Evolutionary conservation across 1,140 invertebrate genomes (phyloP).

Genomic region (Psix sp.): DNA sequence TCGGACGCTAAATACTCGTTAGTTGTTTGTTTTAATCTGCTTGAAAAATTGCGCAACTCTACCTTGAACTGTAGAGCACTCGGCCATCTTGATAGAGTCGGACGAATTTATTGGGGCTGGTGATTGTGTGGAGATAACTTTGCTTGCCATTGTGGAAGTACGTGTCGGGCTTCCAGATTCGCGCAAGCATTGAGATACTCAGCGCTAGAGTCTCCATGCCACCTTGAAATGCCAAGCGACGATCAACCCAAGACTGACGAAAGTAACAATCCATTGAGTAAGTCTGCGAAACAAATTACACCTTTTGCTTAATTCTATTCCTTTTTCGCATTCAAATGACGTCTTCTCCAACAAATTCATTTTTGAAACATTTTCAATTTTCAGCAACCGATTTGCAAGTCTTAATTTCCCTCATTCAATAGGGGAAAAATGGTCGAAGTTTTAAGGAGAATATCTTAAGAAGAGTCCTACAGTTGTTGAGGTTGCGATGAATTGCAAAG

Average conservation of each 20-base stretch:
- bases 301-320: not conserved
- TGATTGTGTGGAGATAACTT: constrained; percentile 92
- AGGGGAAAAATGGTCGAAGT: no score
- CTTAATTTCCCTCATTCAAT: no score
- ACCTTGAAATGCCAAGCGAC: constrained; percentile 82
- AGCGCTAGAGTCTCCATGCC: constrained; percentile 82
- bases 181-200: constrained; percentile 85
- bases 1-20: no score
- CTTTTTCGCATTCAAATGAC: no score
- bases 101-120: constrained; percentile 93
- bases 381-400: no score
- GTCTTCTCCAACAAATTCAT: no score
- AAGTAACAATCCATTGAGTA: constrained; percentile 96
- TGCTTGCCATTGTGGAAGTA: constrained; percentile 92
- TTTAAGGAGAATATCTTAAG: no score
- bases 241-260: constrained; percentile 87
- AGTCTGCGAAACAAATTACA: constrained; percentile 79
- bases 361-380: no score
- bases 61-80: constrained; percentile 92
- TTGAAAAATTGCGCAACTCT: constrained; percentile 6
- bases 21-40: no score
- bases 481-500: not conserved
- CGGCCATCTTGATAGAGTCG: constrained; percentile 88
- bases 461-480: no score
- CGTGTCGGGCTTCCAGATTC: constrained; percentile 94